Base-by-base conservation (phyloP, 2,888 invertebrate genomes). In the Atrina japonica region DNA sequence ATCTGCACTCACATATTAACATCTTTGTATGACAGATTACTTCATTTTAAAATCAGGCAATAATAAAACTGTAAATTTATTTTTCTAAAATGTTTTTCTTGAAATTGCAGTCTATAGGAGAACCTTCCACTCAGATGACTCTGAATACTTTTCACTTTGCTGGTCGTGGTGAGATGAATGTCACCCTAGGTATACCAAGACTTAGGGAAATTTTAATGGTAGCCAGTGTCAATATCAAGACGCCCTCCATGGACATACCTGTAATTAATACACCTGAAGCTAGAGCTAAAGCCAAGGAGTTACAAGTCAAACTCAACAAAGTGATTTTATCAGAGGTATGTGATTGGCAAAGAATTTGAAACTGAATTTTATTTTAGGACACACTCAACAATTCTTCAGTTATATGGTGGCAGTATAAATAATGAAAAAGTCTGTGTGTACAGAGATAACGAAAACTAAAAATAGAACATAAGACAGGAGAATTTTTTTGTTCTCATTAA, bases 121-220 rank as follows among this genome's bases (percentile, higher is more conserved):
- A 99, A 91, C 99, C 99, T 0, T 99, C 99, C 1, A 99, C 99
- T 70, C 99, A 99, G 93, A 99, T 99, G 99, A 99, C 99, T 86
- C 92, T 99, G 89, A 99, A 99, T 91, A 99, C 99, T 47, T 99
- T 99, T 91, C 99, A 99, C 90, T 99, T 99, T 91, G 99, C 99
- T 84, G 99, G 99, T 88, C 94, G 98, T 91, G 98, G 99, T 92
- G 99, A 99, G 92, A 99, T 99, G 98, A 99, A 99, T 92, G 99
- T 99, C 0, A 99, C 99, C 0, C 93, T 99, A n/a, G 99, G 99
- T 78, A 99, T 99, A 84, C 99, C 99, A 0, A 94, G 99, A 82
- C 93, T 99, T 5, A 92, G 98, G 82, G 99, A 99, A 93, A 97
- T 99, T 82, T 92, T 99, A 0, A 99, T 99, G 98, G 94, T 91